Percentiles rank a stretch among this genome's conserved stretches.
These are phyloP conservation scores for Anolis carolinensis DNA, from an alignment of 2,113 vertebrate species.

Conservation along the genomic window DNA sequence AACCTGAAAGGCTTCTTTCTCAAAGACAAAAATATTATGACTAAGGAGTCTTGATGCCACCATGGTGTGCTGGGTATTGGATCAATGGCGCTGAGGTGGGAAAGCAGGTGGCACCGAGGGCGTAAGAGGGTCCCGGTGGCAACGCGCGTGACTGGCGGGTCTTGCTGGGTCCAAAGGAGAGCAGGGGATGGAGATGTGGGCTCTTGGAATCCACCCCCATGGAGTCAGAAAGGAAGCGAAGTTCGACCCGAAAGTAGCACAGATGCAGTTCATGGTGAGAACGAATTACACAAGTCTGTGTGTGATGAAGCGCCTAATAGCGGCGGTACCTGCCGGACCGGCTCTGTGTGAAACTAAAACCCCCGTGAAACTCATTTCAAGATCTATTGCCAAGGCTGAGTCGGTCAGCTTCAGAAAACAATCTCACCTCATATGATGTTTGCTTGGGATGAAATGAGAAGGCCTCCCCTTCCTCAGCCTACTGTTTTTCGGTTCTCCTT, in stretches of 20 bases:
- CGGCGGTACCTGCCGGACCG: conserved; percentile 6
- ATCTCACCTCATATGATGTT: neutral
- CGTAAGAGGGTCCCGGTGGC: neutral
- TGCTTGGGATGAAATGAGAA: neutral
- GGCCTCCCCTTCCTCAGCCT: neutral
- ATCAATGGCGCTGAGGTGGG: neutral
- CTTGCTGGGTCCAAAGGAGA: conserved; percentile 14
- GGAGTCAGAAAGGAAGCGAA: neutral
- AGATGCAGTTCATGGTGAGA: conserved; percentile 28
- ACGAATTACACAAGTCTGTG: conserved; percentile 18
- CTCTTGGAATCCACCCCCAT: conserved; percentile 3
- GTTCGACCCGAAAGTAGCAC: conserved; percentile 18
- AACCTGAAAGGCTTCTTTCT: neutral
- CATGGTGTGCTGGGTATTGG: neutral
- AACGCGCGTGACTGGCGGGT: neutral
- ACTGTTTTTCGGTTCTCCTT: neutral
- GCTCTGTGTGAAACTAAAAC: conserved; percentile 20
- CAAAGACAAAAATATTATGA: too few relatives aligned
- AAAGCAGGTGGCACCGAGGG: conserved; percentile 12
- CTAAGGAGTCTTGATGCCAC: neutral
- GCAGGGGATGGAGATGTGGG: neutral
- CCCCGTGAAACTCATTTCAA: conserved; percentile 23
- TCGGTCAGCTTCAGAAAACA: conserved; percentile 15
- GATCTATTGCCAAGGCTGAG: neutral
- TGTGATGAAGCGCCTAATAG: conserved; percentile 32